These are phyloP conservation scores for Xanthia icteritia DNA, from an alignment of 2,888 invertebrate species.

Conservation along the genomic window DNA sequence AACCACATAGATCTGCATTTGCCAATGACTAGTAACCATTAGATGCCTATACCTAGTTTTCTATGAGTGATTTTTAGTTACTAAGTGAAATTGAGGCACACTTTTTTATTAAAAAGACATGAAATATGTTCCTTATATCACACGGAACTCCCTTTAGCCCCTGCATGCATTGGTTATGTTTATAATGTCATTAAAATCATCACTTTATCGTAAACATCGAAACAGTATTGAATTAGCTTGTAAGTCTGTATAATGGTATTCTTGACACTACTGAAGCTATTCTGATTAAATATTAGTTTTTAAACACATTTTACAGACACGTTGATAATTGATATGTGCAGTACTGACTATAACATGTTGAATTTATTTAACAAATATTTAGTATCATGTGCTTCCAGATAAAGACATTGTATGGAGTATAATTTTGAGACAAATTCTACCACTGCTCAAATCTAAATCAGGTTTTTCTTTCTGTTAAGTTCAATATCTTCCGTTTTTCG, in stretches of 20 bases:
- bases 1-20: slow-evolving; percentile 62
- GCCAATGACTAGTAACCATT: slow-evolving; percentile 44
- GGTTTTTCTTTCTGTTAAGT: background rate
- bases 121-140: slow-evolving; percentile 24
- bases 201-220: slow-evolving; percentile 28
- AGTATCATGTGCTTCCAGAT: slow-evolving; percentile 71
- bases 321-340: slow-evolving; percentile 22
- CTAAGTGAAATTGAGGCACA: slow-evolving; percentile 45
- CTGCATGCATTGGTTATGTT: slow-evolving; percentile 10
- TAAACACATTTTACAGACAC: slow-evolving; percentile 15
- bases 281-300: slow-evolving; percentile 7
- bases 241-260: slow-evolving; percentile 27
- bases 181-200: slow-evolving; percentile 22
- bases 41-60: slow-evolving; percentile 45
- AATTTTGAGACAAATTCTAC: slow-evolving; percentile 50
- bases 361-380: background rate
- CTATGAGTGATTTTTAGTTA: slow-evolving; percentile 52
- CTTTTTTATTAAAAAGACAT: slow-evolving; percentile 36
- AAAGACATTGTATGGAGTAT: slow-evolving; percentile 51
- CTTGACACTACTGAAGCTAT: slow-evolving; percentile 22
- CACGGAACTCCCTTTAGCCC: slow-evolving; percentile 30
- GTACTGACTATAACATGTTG: slow-evolving; percentile 42
- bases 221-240: slow-evolving; percentile 54
- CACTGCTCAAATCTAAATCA: slow-evolving; percentile 37
- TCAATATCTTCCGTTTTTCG: background rate